phyloP scores from a whole-genome alignment of 1,140 invertebrate species.

The Meloidogyne exigua region DNA sequence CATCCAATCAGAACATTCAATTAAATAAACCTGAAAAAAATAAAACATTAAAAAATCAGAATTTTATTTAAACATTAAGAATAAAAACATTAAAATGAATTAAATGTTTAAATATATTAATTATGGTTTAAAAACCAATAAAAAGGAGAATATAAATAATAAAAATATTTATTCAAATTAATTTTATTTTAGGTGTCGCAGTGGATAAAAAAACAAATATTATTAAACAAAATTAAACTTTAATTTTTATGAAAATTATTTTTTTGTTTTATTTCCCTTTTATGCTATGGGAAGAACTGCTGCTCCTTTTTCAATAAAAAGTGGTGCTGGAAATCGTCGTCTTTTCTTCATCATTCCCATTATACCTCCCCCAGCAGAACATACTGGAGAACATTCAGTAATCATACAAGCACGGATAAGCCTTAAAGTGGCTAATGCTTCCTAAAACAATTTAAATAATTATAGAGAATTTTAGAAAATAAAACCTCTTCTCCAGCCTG shows the following conservation, averaged over 20 bases:
- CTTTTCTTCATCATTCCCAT: constrained; percentile 3
- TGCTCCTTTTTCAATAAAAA: neutral
- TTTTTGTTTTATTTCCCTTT: neutral
- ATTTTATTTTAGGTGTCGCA: neutral
- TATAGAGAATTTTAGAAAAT: too few species aligned
- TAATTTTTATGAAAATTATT: neutral
- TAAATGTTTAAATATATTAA: too few species aligned
- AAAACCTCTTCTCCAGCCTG: constrained; percentile 53
- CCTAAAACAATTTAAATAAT: too few species aligned
- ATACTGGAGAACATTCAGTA: constrained; percentile 50
- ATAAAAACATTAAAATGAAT: too few species aligned
- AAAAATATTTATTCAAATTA: too few species aligned
- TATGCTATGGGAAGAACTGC: neutral
- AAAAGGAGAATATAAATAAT: too few species aligned
- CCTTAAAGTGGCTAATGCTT: constrained; percentile 58
- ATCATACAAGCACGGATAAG: constrained; percentile 63
- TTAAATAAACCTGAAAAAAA: too few species aligned
- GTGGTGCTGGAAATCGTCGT: neutral
- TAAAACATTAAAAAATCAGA: too few species aligned
- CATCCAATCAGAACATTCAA: too few species aligned
- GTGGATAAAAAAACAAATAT: neutral
- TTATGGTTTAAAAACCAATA: too few species aligned
- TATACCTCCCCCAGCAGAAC: constrained; percentile 15
- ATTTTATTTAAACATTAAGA: too few species aligned
- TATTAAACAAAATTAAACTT: neutral